Evolutionary conservation across 2,113 vertebrate genomes (phyloP).

Genomic region (Hiodon alosoides): DNA sequence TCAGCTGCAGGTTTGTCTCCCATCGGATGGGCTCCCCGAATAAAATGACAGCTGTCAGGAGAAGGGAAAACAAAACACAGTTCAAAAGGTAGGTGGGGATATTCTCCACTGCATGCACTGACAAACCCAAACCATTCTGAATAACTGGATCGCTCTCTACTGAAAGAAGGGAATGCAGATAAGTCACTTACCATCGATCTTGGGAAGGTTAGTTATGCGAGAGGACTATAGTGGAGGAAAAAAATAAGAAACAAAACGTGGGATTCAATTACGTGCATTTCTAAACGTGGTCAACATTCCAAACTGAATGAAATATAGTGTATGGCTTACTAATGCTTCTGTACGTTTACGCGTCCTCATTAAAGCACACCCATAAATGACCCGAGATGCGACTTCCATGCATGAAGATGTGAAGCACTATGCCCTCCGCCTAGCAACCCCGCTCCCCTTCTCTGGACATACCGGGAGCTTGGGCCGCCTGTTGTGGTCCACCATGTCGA

Average conservation of each 20-base stretch:
- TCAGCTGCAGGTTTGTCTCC: conserved; percentile 84
- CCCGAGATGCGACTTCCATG: too few relatives aligned
- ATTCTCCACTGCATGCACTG: background rate
- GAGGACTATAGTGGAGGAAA: conserved; percentile 58
- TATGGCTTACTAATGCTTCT: background rate
- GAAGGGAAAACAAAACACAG: background rate
- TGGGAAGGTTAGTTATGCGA: conserved; percentile 60
- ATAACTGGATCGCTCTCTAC: background rate
- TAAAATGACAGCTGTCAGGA: conserved; percentile 66
- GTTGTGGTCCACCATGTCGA: conserved; percentile 80
- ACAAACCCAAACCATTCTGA: background rate
- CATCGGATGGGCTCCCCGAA: conserved; percentile 84
- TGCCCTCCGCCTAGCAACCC: too few relatives aligned
- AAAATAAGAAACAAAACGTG: conserved; percentile 7
- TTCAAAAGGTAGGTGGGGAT: background rate
- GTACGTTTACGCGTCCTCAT: too few relatives aligned
- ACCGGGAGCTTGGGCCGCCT: conserved; percentile 62
- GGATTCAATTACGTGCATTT: background rate
- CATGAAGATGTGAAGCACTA: too few relatives aligned
- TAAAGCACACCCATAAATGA: too few relatives aligned
- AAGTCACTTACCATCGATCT: conserved; percentile 70
- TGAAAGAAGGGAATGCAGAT: background rate
- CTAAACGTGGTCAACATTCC: background rate
- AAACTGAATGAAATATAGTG: background rate
- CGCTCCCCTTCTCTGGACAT: conserved; percentile 33